Percentiles rank a stretch among this genome's conserved stretches.
These are phyloP conservation scores for Margaritifera margaritifera DNA, from an alignment of 2,888 invertebrate genomes.

Conservation along the genomic window DNA sequence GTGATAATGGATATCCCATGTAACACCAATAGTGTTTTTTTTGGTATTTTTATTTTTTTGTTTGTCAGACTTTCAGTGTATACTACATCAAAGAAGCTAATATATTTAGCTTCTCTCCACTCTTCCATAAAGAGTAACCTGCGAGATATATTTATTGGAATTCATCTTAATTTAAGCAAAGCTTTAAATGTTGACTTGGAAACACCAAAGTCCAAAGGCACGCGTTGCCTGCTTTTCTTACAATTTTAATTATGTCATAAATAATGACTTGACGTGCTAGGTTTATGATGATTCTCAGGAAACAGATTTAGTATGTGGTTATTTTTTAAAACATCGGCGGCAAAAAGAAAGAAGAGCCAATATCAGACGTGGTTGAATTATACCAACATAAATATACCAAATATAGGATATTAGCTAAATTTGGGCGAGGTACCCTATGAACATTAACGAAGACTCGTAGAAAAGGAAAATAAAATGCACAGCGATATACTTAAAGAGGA, in stretches of 20 bases:
- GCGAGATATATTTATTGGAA: too few relatives aligned
- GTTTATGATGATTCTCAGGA: neutral
- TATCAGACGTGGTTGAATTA: conserved; percentile 35
- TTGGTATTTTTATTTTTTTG: too few relatives aligned
- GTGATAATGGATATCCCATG: too few relatives aligned
- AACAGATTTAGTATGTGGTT: conserved; percentile 26
- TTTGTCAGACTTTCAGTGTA: too few relatives aligned
- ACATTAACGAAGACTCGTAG: conserved; percentile 4
- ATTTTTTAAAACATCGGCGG: conserved; percentile 20
- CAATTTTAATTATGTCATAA: conserved; percentile 25
- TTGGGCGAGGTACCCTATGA: conserved; percentile 22
- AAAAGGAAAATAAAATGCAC: conserved; percentile 19
- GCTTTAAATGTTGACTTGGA: too few relatives aligned
- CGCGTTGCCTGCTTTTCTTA: conserved; percentile 30
- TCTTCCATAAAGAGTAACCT: too few relatives aligned
- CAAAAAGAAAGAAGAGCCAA: conserved; percentile 22
- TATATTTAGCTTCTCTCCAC: too few relatives aligned
- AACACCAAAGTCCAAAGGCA: neutral
- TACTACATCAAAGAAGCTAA: too few relatives aligned
- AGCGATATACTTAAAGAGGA: conserved; percentile 32
- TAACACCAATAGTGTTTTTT: too few relatives aligned
- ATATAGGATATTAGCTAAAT: conserved; percentile 34
- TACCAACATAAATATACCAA: conserved; percentile 21
- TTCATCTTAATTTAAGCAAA: too few relatives aligned
- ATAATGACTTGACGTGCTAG: conserved; percentile 28